Evolutionary conservation across 1,140 invertebrate genomes (phyloP), one percentile per base, ranked within the genome.

Genomic region (Ips typographus): DNA sequence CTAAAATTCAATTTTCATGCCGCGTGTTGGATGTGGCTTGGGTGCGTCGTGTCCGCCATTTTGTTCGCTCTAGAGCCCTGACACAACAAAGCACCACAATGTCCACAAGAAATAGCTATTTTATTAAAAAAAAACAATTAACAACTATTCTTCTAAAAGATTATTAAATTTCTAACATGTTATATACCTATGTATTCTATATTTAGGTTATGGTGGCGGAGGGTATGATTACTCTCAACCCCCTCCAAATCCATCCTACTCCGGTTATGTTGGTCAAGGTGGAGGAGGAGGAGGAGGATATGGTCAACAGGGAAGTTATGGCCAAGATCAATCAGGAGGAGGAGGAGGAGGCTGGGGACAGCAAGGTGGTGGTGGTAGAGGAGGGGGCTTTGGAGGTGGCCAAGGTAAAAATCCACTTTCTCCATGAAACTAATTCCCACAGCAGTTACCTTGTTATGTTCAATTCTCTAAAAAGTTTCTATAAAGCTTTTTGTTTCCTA

Each of bases 201-300:
- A 22, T 22, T 22, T 55, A 55, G 52, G 37, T 55, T 62, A 62
- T 44, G 66, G 66, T 53, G 68, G 71, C n/a, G 58, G 61, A 36
- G 73, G 73, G 47, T 65, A 65, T 52, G 74, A 76, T 70, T 74
- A 74, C 62, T 76, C 74, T 8, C 75, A 76, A 70, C 75, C 75
- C 49, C 75, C 75, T n/a, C 75, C 75, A 5, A 69, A 40, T 39
- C 40, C 65, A 59, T 39, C 42, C 37, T 66, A 66, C 40, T 65
- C 66, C 7, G 36, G 43, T 55, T 60, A 53, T 40, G 65, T 62
- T 40, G 65, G 61, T 51, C 55, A 64, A 56, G 52, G 60, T 59
- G 53, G 67, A 40, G 70, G 73, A 4, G 67, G 67, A 36, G 22
- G 22, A 22, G 22, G 22, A 22, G 22, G 22, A 22, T 47, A 58